A percentile compares a stretch with the other conserved stretches of the same genome.
phyloP scores from a whole-genome alignment of 1,140 invertebrate genomes.

The Microvelia longipes region DNA sequence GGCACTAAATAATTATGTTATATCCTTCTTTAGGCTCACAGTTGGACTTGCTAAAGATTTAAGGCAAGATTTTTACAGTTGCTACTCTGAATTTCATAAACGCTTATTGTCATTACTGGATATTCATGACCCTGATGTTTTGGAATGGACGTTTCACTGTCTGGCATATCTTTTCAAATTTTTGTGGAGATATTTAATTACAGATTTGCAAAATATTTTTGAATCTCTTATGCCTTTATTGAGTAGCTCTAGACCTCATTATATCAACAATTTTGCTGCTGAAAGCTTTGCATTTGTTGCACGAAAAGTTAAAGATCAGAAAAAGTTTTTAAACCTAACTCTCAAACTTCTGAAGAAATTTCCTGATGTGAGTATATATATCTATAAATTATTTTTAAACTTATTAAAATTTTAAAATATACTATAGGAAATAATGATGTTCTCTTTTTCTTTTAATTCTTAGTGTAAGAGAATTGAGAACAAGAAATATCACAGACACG shows the following conservation, averaged over 20 bases:
- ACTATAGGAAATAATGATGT: no score
- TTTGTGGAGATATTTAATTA: constrained; percentile 63
- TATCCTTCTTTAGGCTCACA: constrained; percentile 52
- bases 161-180: constrained; percentile 81
- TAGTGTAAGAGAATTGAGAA: no score
- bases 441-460: no score
- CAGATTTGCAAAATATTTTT: constrained; percentile 58
- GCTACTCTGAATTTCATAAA: constrained; percentile 54
- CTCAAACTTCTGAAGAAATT: constrained; percentile 47
- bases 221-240: constrained; percentile 58
- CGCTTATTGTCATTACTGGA: constrained; percentile 54
- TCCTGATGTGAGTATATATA: constrained; percentile 45
- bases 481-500: no score
- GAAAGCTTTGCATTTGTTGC: constrained; percentile 87
- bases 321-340: constrained; percentile 53
- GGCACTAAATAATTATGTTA: no score
- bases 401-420: no score
- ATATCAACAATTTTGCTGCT: constrained; percentile 83
- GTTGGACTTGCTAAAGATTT: constrained; percentile 73
- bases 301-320: constrained; percentile 67
- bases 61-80: constrained; percentile 66
- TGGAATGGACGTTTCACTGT: constrained; percentile 68
- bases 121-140: constrained; percentile 58
- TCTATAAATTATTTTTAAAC: not conserved
- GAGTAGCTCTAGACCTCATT: constrained; percentile 48